Base-by-base conservation (phyloP, 2,888 invertebrate species). In the Zygothrica quintamaculata region DNA sequence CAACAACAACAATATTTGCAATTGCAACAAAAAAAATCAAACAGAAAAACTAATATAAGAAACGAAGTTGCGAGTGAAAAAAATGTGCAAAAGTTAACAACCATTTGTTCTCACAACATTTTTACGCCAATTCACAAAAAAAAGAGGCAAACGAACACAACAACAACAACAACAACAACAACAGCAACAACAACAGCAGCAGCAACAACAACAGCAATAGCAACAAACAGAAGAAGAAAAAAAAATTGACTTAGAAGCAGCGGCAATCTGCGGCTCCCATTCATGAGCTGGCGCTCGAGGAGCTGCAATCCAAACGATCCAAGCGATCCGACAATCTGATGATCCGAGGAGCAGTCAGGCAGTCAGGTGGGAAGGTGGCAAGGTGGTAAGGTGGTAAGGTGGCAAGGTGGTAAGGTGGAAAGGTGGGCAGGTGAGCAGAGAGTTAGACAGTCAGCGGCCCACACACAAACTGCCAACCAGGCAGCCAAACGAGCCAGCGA, bases 101-200 rank as follows among this genome's bases (percentile, higher is more conserved):
- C 77, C 84, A 86, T 86, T 84, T 84, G 84, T 84, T 84, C 87
- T 84, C 86, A 86, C 84, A 84, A 84, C 77, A 84, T 86, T 84
- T 86, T 86, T 84, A 86, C 81, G 84, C 78, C 87, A 78, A 84
- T 84, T 86, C 80, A 78, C 68, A 75, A 82, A 82, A 84, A 74
- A 53, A 7, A 11, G n/a, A n/a, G 7, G 47, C 53, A 52, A 50
- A 57, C 46, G 50, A 57, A 62, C 40, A 37, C 48, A 53, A 44
- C 18, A 55, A 36, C 57, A 52, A 52, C 42, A 59, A 56, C 55
- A 62, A 15, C 55, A 40, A 12, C 51, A 64, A 15, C 56, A 25
- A 8, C 31, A 46, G 15, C 39, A 48, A 6, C 56, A 37, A 47
- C 34, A 43, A 55, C 59, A 64, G 55, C 44, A 48, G 33, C 18